phyloP scores from a whole-genome alignment of 2,888 invertebrate genomes.

The Leptinotarsa tumamoca region DNA sequence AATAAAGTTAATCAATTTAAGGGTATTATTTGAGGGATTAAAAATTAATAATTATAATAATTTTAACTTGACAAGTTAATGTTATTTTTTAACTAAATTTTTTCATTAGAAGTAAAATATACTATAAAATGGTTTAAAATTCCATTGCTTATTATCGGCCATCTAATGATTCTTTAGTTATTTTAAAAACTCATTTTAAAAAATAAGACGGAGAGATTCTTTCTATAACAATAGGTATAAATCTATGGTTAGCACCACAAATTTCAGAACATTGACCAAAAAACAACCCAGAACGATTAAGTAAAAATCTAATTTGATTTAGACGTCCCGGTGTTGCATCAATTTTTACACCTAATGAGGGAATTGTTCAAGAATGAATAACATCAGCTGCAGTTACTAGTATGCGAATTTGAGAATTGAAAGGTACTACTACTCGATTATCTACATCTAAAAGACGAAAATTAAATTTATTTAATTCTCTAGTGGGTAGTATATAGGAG shows the following conservation, averaged over 20 bases:
- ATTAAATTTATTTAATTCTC: constrained; percentile 62
- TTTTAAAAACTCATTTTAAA: constrained; percentile 71
- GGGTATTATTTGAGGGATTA: constrained; percentile 78
- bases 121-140: constrained; percentile 78
- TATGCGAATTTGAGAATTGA: constrained; percentile 74
- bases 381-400: constrained; percentile 75
- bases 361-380: constrained; percentile 76
- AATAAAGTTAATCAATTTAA: constrained; percentile 69
- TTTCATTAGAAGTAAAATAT: constrained; percentile 73
- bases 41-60: constrained; percentile 72
- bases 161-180: constrained; percentile 71
- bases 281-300: constrained; percentile 75
- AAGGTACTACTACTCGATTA: constrained; percentile 72
- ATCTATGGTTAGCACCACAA: constrained; percentile 83
- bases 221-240: constrained; percentile 82
- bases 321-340: constrained; percentile 76
- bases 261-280: constrained; percentile 86
- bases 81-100: constrained; percentile 71
- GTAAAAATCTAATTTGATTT: constrained; percentile 74
- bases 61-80: constrained; percentile 78
- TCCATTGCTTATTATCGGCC: constrained; percentile 78
- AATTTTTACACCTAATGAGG: constrained; percentile 74
- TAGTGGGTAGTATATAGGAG: constrained; percentile 71
- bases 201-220: constrained; percentile 69
- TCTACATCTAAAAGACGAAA: constrained; percentile 76